These are phyloP conservation scores for Acanthopleura granulata DNA, from an alignment of 2,888 invertebrate genomes.

Conservation along the genomic window DNA sequence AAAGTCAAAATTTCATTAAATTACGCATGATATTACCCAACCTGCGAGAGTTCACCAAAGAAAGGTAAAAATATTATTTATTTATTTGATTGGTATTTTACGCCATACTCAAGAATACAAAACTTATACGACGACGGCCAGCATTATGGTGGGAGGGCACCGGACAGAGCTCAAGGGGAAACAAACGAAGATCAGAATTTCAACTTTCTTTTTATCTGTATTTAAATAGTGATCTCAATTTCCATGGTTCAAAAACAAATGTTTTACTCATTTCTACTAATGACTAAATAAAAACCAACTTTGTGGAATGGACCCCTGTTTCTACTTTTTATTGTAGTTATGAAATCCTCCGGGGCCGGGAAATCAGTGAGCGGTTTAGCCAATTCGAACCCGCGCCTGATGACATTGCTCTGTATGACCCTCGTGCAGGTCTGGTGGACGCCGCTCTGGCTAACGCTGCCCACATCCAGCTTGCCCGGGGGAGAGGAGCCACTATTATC, in stretches of 20 bases:
- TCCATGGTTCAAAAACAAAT: no score
- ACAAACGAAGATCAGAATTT: no score
- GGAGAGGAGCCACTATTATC: slow-evolving; percentile 57
- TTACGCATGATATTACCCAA: no score
- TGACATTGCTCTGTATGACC: slow-evolving; percentile 54
- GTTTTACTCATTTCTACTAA: no score
- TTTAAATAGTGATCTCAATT: no score
- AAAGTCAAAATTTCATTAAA: no score
- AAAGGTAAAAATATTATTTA: slow-evolving; percentile 58
- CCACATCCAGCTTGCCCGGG: slow-evolving; percentile 63
- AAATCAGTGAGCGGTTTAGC: slow-evolving; percentile 47
- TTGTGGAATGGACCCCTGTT: neutral
- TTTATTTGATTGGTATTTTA: no score
- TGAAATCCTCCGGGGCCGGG: slow-evolving; percentile 43
- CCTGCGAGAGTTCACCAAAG: slow-evolving; percentile 60
- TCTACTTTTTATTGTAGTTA: slow-evolving; percentile 43
- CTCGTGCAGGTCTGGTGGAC: slow-evolving; percentile 63
- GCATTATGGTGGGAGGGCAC: no score
- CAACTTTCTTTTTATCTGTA: no score
- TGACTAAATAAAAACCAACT: neutral
- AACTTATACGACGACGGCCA: no score
- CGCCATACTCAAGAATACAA: no score
- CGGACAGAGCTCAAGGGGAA: no score
- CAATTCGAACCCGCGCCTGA: slow-evolving; percentile 51
- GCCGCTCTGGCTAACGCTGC: slow-evolving; percentile 62